phyloP scores from a whole-genome alignment of 2,797 vertebrate species.

The Sebastiscus tertius region DNA sequence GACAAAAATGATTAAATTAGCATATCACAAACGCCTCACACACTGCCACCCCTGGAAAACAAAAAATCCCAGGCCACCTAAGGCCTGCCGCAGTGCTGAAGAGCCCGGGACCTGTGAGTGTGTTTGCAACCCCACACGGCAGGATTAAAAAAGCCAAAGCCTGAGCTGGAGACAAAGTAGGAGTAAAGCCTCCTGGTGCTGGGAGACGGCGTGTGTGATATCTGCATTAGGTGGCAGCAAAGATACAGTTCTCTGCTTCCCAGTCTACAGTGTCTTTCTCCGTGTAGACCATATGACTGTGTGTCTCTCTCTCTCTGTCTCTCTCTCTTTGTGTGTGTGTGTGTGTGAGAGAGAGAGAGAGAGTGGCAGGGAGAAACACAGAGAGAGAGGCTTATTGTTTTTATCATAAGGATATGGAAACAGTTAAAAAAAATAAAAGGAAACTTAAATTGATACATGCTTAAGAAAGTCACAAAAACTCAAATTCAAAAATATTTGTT shows the following conservation, averaged over 20 bases:
- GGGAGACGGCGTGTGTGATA: constrained; percentile 69
- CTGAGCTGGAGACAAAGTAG: constrained; percentile 66
- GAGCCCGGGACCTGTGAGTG: constrained; percentile 55
- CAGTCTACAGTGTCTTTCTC: constrained; percentile 22
- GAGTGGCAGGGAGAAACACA: background rate
- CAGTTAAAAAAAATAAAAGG: background rate
- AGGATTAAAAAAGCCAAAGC: constrained; percentile 67
- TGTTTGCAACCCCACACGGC: constrained; percentile 65
- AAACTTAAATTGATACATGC: background rate
- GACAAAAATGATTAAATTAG: constrained; percentile 86
- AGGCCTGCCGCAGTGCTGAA: constrained; percentile 59
- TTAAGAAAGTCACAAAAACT: background rate
- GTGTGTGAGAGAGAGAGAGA: background rate
- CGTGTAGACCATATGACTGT: background rate
- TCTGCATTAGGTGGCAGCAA: constrained; percentile 89
- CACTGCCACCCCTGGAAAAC: constrained; percentile 65
- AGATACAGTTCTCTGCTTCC: constrained; percentile 79
- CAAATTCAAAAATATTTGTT: background rate
- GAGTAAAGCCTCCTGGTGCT: constrained; percentile 65
- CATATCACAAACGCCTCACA: constrained; percentile 79
- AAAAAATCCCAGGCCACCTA: constrained; percentile 58
- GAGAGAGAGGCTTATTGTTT: constrained; percentile 3
- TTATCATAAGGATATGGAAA: background rate
- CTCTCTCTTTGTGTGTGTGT: background rate
- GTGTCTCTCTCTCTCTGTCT: background rate